Conservation (phyloP, 1,140 invertebrate species). For the Charaxes varanes region DNA sequence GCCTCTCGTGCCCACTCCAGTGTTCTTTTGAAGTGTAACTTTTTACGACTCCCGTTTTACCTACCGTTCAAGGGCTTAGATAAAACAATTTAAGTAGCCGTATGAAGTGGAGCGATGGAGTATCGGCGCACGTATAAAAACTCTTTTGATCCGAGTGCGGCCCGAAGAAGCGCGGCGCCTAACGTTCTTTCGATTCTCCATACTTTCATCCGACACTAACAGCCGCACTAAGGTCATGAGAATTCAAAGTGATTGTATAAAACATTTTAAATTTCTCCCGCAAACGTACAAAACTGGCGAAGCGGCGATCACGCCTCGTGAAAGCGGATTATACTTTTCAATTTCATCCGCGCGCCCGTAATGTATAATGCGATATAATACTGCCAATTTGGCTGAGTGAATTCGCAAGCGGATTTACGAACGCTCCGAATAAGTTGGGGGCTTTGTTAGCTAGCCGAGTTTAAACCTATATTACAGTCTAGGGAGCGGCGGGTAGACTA, state of each 20-base stretch:
- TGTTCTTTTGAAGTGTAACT: conserved; percentile 56
- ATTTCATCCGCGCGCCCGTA: conserved; percentile 30
- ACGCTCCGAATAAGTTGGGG: conserved; percentile 31
- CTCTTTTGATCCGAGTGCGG: conserved; percentile 51
- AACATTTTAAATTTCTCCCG: conserved; percentile 32
- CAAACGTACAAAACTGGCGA: conserved; percentile 56
- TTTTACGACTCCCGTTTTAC: conserved; percentile 65
- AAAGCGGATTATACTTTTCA: conserved; percentile 49
- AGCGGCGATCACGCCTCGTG: conserved; percentile 22
- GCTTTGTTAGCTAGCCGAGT: conserved; percentile 37
- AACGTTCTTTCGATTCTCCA: conserved; percentile 22
- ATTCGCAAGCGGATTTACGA: conserved; percentile 53
- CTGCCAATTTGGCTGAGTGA: conserved; percentile 42
- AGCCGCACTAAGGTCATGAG: conserved; percentile 20
- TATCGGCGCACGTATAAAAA: conserved; percentile 41
- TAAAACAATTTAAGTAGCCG: conserved; percentile 44
- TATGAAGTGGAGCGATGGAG: conserved; percentile 38
- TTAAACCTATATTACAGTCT: conserved; percentile 55
- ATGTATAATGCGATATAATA: conserved; percentile 21
- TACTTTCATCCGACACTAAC: conserved; percentile 36
- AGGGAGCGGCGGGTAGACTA: conserved; percentile 37
- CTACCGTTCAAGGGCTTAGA: conserved; percentile 54
- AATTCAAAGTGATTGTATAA: conserved; percentile 38
- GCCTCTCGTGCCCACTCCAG: conserved; percentile 36
- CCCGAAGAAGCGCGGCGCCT: conserved; percentile 34